Conservation (phyloP, 2,888 invertebrate genomes). For the Heliconius erato region DNA sequence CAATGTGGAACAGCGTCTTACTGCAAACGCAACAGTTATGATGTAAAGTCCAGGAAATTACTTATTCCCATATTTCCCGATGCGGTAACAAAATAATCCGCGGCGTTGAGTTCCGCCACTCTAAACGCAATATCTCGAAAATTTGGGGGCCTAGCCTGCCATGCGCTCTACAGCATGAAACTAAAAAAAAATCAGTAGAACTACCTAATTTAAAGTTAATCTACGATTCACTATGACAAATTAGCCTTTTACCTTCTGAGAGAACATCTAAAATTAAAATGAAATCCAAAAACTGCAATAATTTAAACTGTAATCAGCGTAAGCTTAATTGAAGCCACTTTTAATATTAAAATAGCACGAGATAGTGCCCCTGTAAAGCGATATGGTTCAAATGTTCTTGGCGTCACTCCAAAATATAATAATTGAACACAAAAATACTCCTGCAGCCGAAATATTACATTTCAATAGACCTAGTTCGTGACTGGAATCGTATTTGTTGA, state of each 20-base stretch:
- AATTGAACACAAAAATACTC: constrained; percentile 45
- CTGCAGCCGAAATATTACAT: constrained; percentile 36
- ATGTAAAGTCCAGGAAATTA: too few relatives aligned
- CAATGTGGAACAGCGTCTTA: too few relatives aligned
- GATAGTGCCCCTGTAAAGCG: constrained; percentile 44
- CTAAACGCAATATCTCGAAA: too few relatives aligned
- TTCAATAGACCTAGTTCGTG: constrained; percentile 39
- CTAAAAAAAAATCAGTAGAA: too few relatives aligned
- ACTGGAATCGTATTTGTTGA: constrained; percentile 34
- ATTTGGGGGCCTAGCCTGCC: too few relatives aligned
- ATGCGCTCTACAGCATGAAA: too few relatives aligned
- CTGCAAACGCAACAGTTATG: too few relatives aligned
- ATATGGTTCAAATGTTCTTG: constrained; percentile 49
- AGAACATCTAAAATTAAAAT: neutral
- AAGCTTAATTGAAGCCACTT: constrained; percentile 41
- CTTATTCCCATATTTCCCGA: too few relatives aligned
- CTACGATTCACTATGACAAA: neutral
- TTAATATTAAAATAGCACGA: constrained; percentile 32
- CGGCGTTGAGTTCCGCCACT: too few relatives aligned
- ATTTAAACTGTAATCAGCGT: constrained; percentile 13
- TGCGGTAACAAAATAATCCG: too few relatives aligned
- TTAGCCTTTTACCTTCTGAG: neutral
- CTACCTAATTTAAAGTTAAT: too few relatives aligned
- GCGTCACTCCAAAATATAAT: constrained; percentile 49
- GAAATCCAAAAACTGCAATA: neutral